These are phyloP conservation scores for Neelides sp. DNA, from an alignment of 1,140 invertebrate genomes.

Conservation along the genomic window DNA sequence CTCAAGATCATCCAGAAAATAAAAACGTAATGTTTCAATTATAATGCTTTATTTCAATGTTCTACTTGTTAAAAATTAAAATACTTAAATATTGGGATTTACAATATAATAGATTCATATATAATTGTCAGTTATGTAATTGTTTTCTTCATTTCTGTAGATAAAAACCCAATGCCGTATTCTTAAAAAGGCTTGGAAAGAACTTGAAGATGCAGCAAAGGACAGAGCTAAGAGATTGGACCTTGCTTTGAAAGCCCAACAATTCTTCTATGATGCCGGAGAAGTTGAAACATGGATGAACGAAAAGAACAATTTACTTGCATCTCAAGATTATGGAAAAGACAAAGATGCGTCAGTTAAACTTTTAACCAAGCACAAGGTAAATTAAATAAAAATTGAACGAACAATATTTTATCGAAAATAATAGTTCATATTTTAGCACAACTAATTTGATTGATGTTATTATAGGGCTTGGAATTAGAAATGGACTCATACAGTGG, in stretches of 20 bases:
- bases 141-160: constrained; percentile 33
- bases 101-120: not conserved
- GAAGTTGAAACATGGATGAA: constrained; percentile 87
- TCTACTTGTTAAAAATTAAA: too few relatives aligned
- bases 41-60: constrained; percentile 2
- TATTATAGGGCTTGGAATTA: constrained; percentile 62
- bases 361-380: constrained; percentile 82
- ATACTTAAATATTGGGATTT: not conserved
- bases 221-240: constrained; percentile 65
- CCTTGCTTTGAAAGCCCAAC: constrained; percentile 71
- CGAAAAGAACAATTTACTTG: constrained; percentile 68
- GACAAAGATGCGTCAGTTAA: constrained; percentile 81
- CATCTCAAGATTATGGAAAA: constrained; percentile 67
- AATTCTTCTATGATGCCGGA: constrained; percentile 73
- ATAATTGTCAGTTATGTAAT: not conserved
- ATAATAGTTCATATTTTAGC: not conserved
- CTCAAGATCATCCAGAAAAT: constrained; percentile 60
- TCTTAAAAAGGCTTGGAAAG: constrained; percentile 53
- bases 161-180: constrained; percentile 51
- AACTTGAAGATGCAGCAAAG: constrained; percentile 52
- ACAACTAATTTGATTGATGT: constrained; percentile 3
- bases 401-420: constrained; percentile 3
- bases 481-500: constrained; percentile 87
- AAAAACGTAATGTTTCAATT: constrained; percentile 44
- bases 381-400: constrained; percentile 35